A percentile compares a stretch with the other conserved stretches of the same genome.
Evolutionary conservation across 1,140 invertebrate species (phyloP).

Genomic region (Macrosteles quadrilineatus): DNA sequence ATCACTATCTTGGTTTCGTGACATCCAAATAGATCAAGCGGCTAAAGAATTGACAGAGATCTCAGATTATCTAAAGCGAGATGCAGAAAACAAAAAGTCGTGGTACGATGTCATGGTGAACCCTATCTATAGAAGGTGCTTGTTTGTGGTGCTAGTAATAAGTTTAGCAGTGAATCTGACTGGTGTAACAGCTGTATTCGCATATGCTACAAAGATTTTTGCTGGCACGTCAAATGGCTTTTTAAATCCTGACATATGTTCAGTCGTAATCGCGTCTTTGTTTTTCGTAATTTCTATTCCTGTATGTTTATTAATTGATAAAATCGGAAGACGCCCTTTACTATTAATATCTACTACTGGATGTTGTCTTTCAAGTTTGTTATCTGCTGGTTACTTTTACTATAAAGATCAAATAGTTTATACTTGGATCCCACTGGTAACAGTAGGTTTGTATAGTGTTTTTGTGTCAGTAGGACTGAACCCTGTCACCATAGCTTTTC

Average conservation of each 20-base stretch:
- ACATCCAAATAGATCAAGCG: background rate
- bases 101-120: constrained; percentile 3
- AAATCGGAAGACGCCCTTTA: constrained; percentile 14
- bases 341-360: constrained; percentile 7
- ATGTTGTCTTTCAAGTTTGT: constrained; percentile 1
- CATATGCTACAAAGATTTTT: constrained; percentile 28
- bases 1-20: constrained; percentile 67
- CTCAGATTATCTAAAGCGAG: background rate
- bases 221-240: background rate
- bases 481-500: background rate
- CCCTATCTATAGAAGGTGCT: constrained; percentile 4
- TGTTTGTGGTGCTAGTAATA: constrained; percentile 3
- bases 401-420: background rate
- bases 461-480: constrained; percentile 14
- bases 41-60: constrained; percentile 18
- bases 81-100: background rate
- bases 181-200: background rate
- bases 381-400: constrained; percentile 16
- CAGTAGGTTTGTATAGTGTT: background rate
- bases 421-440: background rate
- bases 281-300: background rate
- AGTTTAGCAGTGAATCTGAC: background rate
- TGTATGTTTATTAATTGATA: constrained; percentile 7
- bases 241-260: background rate
- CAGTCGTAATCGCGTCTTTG: background rate